Percentiles rank a stretch among this genome's conserved stretches.
Conservation (phyloP, 2,113 vertebrate species). For the Brachypodius melanocephalos region DNA sequence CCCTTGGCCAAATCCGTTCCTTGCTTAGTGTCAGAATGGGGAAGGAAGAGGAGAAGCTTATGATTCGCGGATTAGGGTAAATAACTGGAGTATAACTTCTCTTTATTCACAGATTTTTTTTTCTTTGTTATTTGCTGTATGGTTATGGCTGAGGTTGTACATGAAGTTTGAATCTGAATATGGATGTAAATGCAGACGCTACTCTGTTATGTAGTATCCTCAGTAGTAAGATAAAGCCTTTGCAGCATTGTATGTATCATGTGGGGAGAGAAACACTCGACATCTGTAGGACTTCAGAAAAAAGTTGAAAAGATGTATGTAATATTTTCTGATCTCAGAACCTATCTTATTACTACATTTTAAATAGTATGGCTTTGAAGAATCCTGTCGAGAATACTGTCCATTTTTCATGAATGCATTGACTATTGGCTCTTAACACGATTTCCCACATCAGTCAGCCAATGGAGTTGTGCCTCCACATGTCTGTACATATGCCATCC, state of each 20-base stretch:
- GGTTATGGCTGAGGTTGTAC: background rate
- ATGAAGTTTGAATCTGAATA: background rate
- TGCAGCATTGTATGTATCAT: background rate
- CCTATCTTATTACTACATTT: background rate
- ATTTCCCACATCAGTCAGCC: background rate
- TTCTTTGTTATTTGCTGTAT: background rate
- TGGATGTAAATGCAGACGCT: background rate
- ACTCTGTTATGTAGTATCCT: background rate
- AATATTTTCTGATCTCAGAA: background rate
- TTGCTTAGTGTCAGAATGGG: conserved; percentile 96
- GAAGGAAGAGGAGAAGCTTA: conserved; percentile 94
- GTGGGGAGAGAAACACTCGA: background rate
- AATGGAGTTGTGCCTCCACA: background rate
- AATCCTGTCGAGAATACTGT: background rate
- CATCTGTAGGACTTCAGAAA: background rate
- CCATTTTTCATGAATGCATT: background rate
- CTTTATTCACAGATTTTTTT: background rate
- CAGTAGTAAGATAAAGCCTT: background rate
- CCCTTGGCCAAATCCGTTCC: conserved; percentile 93
- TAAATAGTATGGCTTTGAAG: background rate
- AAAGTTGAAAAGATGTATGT: background rate
- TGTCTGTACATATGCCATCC: background rate
- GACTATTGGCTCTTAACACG: background rate
- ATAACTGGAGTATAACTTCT: background rate
- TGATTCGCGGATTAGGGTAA: conserved; percentile 95